A percentile compares a stretch with the other conserved stretches of the same genome.
These are phyloP conservation scores for Pterostichus madidus DNA, from an alignment of 2,888 invertebrate species.

Conservation along the genomic window DNA sequence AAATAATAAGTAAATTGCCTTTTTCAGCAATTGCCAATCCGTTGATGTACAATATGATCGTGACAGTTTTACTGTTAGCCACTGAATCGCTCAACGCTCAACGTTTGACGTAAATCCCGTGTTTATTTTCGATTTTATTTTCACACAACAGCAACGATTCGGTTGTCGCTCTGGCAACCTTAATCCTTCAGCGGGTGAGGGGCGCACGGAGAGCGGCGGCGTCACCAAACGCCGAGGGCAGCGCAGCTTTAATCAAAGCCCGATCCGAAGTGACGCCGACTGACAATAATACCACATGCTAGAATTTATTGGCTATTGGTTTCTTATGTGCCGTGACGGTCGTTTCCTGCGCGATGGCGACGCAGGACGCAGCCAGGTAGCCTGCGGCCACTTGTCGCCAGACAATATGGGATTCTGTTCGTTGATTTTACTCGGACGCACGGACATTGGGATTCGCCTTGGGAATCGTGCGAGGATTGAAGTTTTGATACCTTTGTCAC, in stretches of 20 bases:
- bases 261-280: constrained; percentile 74
- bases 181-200: constrained; percentile 3
- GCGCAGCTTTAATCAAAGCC: constrained; percentile 74
- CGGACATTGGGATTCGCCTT: constrained; percentile 7
- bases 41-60: constrained; percentile 34
- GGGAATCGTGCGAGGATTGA: constrained; percentile 5
- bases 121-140: constrained; percentile 61
- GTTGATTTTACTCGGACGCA: constrained; percentile 1
- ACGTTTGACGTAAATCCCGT: constrained; percentile 37
- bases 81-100: constrained; percentile 28
- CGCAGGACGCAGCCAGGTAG: constrained; percentile 11
- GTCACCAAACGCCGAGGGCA: constrained; percentile 23
- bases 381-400: constrained; percentile 30
- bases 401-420: constrained; percentile 35
- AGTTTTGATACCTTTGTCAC: constrained; percentile 15
- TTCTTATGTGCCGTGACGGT: constrained; percentile 67
- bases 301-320: constrained; percentile 74
- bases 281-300: constrained; percentile 74
- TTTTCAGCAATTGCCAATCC: constrained; percentile 34
- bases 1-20: constrained; percentile 33
- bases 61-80: constrained; percentile 48
- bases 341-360: constrained; percentile 17
- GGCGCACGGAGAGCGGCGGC: too few species aligned
- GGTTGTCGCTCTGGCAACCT: constrained; percentile 38
- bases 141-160: constrained; percentile 60